These are phyloP conservation scores for Candidula unifasciata DNA, from an alignment of 2,888 invertebrate species.

Conservation along the genomic window DNA sequence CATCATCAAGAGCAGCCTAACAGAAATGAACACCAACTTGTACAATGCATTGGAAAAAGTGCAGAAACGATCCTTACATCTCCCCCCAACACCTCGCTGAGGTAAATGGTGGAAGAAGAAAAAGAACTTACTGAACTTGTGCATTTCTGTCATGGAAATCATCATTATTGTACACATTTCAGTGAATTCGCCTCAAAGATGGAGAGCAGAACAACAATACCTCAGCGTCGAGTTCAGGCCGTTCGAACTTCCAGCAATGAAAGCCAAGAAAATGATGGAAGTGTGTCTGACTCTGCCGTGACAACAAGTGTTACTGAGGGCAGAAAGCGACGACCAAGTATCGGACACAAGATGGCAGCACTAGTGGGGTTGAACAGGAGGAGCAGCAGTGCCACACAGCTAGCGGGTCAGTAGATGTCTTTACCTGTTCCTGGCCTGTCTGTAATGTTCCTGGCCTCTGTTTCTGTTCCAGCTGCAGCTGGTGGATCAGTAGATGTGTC, in stretches of 20 bases:
- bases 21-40: too few relatives aligned
- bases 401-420: slow-evolving; percentile 79
- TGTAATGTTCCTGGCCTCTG: neutral
- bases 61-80: too few relatives aligned
- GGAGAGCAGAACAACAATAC: slow-evolving; percentile 73
- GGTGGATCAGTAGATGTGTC: too few relatives aligned
- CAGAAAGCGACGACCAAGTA: slow-evolving; percentile 80
- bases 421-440: neutral
- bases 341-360: slow-evolving; percentile 78
- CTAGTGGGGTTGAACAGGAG: slow-evolving; percentile 85
- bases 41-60: too few relatives aligned
- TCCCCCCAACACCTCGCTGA: too few relatives aligned
- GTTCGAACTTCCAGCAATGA: slow-evolving; percentile 64
- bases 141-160: neutral
- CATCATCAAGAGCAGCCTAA: too few relatives aligned
- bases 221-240: slow-evolving; percentile 58
- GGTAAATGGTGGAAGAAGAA: too few relatives aligned
- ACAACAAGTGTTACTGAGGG: slow-evolving; percentile 79
- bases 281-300: slow-evolving; percentile 96
- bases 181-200: slow-evolving; percentile 78
- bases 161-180: slow-evolving; percentile 50
- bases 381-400: slow-evolving; percentile 97
- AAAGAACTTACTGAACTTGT: too few relatives aligned
- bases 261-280: slow-evolving; percentile 84
- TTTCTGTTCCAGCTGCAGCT: too few relatives aligned